Percentiles rank a stretch among this genome's conserved stretches.
phyloP scores from a whole-genome alignment of 2,113 vertebrate species.

The Triplophysa tibetana region DNA sequence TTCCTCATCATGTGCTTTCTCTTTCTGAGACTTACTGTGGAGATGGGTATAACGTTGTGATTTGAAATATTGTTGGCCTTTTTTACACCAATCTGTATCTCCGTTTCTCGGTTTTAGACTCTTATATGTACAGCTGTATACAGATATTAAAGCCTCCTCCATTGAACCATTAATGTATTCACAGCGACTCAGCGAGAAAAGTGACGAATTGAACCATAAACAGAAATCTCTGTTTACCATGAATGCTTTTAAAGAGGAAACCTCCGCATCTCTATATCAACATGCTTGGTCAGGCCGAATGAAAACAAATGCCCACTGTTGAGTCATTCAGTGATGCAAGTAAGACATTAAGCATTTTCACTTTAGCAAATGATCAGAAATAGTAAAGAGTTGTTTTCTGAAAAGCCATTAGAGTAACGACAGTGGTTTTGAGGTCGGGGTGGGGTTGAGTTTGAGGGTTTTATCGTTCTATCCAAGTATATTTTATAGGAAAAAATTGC shows the following conservation, averaged over 20 bases:
- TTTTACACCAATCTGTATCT: too few species aligned
- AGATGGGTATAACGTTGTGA: not conserved
- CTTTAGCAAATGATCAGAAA: not conserved
- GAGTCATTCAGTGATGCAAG: not conserved
- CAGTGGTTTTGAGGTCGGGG: too few species aligned
- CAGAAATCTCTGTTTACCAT: constrained; percentile 15
- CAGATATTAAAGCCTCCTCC: not conserved
- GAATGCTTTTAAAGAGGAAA: constrained; percentile 53
- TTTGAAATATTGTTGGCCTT: too few species aligned
- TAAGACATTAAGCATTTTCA: not conserved
- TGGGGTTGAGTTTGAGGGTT: too few species aligned
- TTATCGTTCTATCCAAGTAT: not conserved
- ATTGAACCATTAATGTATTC: constrained; percentile 44
- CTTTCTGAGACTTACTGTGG: not conserved
- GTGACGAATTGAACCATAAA: constrained; percentile 3
- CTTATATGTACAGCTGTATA: too few species aligned
- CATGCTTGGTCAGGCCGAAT: not conserved
- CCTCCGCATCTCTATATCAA: not conserved
- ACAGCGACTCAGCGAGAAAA: constrained; percentile 15
- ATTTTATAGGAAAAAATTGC: not conserved
- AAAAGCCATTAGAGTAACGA: not conserved
- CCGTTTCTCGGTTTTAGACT: too few species aligned
- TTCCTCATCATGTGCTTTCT: not conserved
- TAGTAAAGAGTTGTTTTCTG: not conserved
- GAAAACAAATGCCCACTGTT: not conserved